Base-by-base conservation (phyloP, 2,113 vertebrate genomes). In the Chlorodrepanis virens region DNA sequence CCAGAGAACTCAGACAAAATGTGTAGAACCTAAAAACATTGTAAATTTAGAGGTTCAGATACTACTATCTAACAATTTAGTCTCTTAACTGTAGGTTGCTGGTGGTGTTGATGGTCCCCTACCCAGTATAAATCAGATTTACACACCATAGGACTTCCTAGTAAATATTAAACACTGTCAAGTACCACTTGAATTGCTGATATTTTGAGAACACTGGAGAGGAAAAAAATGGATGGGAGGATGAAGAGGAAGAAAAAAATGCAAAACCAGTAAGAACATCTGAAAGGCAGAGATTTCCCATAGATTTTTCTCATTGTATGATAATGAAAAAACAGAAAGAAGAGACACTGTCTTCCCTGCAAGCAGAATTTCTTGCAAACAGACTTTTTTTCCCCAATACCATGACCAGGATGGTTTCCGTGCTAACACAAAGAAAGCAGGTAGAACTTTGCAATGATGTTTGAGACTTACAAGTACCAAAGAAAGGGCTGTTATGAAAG, bases 1-100 rank as follows among this genome's bases (percentile, higher is more conserved):
- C 4, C 64, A 76, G 6, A 77, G n/a, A 95, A 70, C 14, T 87
- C 54, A 95, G 65, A 85, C 6, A 76, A 86, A 75, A 88, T 8
- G 5, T 29, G 14, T 0, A n/a, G 42, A 88, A 79, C 13, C 63
- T 69, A 39, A 31, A 80, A 84, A 28, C 22, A 68, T 24, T 4
- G 44, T 31, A 39, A 70, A 75, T 68, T 82, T 37, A 15, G 24
- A 69, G 24, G 14, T 74, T 71, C 25, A 61, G 3, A 22, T 45
- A 81, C 45, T 25, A 49, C 22, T 50, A 28, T 53, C 19, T 87
- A 61, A 64, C 13, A 72, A 29, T 20, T 52, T 20, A 59, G 71
- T 18, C 72, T 79, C 4, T 11, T 65, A 74, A 50, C 35, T 64
- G 5, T 14, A 69, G 45, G 29, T 14, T 86, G 47, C 9, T 42